A percentile compares a stretch with the other conserved stretches of the same genome.
Evolutionary conservation across 2,888 invertebrate genomes (phyloP).

Genomic region (Drosophila ochracea): DNA sequence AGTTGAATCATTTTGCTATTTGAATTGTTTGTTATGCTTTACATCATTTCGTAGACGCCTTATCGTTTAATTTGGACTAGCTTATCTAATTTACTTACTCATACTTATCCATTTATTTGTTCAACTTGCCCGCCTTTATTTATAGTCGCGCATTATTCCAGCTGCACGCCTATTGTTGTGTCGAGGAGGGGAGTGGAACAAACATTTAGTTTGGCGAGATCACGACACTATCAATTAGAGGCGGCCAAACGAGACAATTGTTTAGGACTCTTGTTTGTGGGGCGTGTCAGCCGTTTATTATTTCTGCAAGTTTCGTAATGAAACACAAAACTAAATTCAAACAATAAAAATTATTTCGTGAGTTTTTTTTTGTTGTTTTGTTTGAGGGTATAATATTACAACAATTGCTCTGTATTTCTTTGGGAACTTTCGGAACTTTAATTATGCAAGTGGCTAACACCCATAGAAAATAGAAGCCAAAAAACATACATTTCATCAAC

Average conservation of each 20-base stretch:
- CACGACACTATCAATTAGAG: constrained; percentile 80
- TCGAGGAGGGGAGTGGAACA: constrained; percentile 8
- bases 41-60: constrained; percentile 26
- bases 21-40: constrained; percentile 31
- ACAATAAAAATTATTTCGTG: constrained; percentile 54
- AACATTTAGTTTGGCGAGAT: constrained; percentile 55
- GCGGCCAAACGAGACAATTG: constrained; percentile 69
- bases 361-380: constrained; percentile 15
- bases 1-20: constrained; percentile 7
- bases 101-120: constrained; percentile 23
- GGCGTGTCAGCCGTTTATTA: constrained; percentile 76
- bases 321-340: constrained; percentile 47
- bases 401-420: constrained; percentile 70
- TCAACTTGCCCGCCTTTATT: constrained; percentile 52
- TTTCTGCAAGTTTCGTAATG: constrained; percentile 67
- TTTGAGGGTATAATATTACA: constrained; percentile 50
- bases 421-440: constrained; percentile 69
- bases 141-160: constrained; percentile 29
- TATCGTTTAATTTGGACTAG: constrained; percentile 22
- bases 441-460: constrained; percentile 73
- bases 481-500: constrained; percentile 39
- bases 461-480: constrained; percentile 33
- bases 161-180: constrained; percentile 17
- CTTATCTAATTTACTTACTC: constrained; percentile 45
- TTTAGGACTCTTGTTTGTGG: constrained; percentile 67